Evolutionary conservation across 2,113 vertebrate genomes (phyloP), one percentile per base, ranked within the genome.

Genomic region (Phocoena sinus): DNA sequence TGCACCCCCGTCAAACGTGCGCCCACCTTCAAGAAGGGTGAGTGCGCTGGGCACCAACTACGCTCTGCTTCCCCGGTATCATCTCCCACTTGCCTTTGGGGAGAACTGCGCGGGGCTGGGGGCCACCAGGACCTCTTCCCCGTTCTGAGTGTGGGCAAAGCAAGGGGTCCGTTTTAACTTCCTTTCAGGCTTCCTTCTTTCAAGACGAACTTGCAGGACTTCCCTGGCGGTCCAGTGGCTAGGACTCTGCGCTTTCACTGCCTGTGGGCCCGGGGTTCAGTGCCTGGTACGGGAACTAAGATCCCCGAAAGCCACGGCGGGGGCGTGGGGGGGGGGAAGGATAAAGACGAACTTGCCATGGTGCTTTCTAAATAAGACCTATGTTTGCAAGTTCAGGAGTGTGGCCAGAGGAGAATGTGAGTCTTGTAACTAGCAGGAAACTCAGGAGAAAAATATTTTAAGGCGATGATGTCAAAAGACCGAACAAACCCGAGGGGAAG

Each of bases 351-450:
- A 11, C 90, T 93, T 68, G 31, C 65, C 41, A 9, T 60, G 21
- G 63, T 28, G 36, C 25, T 89, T 82, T 91, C 47, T 41, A 94
- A 94, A 77, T 83, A 70, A 74, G 23, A 26, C 56, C 80, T 74
- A 23, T 3, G n/a, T 21, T 67, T 93, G 88, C 6, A 4, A 77
- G 56, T 58, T 84, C 33, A 31, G 82, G 68, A 97, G 15, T 28
- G 17, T 23, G 80, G 28, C 25, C 76, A 13, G 44, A 80, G 41
- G 63, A 95, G 76, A 81, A 74, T 17, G 33, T 60, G 96, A 44
- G 53, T 77, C 60, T 83, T 94, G 25, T 53, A 68, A 31, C 4
- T 8, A 36, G 41, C 20, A 68, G 50, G 47, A 67, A 62, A 76
- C 65, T n/a, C 62, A 18, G 47, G 77, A 44, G 60, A 53, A 86